Evolutionary conservation across 2,113 vertebrate species (phyloP).

Genomic region (Pithys albifrons): DNA sequence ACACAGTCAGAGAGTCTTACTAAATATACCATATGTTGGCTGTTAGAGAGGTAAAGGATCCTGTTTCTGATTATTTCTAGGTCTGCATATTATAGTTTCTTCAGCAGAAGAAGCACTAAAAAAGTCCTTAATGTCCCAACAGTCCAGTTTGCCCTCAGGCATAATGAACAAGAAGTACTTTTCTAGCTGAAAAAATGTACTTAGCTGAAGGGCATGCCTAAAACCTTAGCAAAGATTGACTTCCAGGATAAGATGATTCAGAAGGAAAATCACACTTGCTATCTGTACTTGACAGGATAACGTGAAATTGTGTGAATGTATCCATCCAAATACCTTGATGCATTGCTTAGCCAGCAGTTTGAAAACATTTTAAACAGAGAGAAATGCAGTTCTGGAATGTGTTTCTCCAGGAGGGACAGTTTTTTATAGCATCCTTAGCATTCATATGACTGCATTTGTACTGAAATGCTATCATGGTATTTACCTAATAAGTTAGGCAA

Average conservation of each 20-base stretch:
- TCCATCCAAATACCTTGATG: not conserved
- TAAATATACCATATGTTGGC: not conserved
- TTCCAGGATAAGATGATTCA: slow-evolving; percentile 41
- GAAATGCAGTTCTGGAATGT: not conserved
- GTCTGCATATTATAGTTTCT: not conserved
- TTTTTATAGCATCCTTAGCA: not conserved
- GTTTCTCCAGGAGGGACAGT: not conserved
- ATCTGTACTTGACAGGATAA: slow-evolving; percentile 11
- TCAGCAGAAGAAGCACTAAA: not conserved
- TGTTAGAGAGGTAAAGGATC: not conserved
- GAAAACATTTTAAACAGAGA: not conserved
- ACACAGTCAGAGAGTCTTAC: not conserved
- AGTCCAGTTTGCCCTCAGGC: not conserved
- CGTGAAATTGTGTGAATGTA: not conserved
- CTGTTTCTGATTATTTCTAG: slow-evolving; percentile 8
- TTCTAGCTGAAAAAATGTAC: not conserved
- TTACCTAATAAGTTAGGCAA: not conserved
- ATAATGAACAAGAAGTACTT: not conserved
- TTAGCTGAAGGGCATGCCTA: slow-evolving; percentile 9
- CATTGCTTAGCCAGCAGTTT: slow-evolving; percentile 27
- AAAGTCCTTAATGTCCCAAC: not conserved
- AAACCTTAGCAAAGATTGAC: slow-evolving; percentile 32
- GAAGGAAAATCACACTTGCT: slow-evolving; percentile 36
- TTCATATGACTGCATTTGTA: not conserved
- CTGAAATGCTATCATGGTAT: not conserved